These are phyloP conservation scores for Ptilodon capucinus DNA, from an alignment of 2,888 invertebrate genomes.

Conservation along the genomic window DNA sequence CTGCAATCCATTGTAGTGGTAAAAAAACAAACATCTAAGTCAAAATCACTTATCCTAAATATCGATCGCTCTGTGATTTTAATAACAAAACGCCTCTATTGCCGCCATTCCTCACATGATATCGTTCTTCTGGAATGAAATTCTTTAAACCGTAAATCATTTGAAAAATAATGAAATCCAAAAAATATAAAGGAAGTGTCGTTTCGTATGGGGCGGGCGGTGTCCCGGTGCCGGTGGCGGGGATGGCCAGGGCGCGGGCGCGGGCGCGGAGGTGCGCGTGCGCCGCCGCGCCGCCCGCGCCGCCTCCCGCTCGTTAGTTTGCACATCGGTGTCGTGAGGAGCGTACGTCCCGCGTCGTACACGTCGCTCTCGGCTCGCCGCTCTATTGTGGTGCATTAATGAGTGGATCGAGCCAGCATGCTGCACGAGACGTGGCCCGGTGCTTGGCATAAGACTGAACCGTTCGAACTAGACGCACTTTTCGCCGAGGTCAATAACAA, in stretches of 20 bases:
- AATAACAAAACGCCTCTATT: too few species aligned
- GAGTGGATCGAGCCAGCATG: conserved; percentile 43
- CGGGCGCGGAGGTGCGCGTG: conserved; percentile 14
- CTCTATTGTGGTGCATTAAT: background rate
- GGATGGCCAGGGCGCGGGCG: conserved; percentile 23
- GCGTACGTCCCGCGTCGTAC: conserved; percentile 32
- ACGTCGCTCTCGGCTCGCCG: background rate
- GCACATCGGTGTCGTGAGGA: conserved; percentile 29
- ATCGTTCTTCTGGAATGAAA: too few species aligned
- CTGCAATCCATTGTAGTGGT: too few species aligned
- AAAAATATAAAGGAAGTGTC: conserved; percentile 12
- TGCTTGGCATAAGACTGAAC: conserved; percentile 57
- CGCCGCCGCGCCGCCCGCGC: conserved; percentile 2
- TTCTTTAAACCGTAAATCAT: too few species aligned
- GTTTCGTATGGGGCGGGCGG: conserved; percentile 4
- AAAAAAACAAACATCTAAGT: too few species aligned
- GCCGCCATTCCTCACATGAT: too few species aligned
- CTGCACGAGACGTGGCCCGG: conserved; percentile 66
- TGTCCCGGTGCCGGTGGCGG: conserved; percentile 19
- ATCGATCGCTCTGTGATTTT: too few species aligned
- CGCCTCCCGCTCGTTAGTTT: conserved; percentile 27
- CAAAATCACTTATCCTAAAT: too few species aligned
- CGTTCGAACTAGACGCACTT: conserved; percentile 63
- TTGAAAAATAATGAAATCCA: background rate
- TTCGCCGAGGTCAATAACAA: conserved; percentile 73